Base-by-base conservation (phyloP, 2,888 invertebrate species). In the Mythimna impura region DNA sequence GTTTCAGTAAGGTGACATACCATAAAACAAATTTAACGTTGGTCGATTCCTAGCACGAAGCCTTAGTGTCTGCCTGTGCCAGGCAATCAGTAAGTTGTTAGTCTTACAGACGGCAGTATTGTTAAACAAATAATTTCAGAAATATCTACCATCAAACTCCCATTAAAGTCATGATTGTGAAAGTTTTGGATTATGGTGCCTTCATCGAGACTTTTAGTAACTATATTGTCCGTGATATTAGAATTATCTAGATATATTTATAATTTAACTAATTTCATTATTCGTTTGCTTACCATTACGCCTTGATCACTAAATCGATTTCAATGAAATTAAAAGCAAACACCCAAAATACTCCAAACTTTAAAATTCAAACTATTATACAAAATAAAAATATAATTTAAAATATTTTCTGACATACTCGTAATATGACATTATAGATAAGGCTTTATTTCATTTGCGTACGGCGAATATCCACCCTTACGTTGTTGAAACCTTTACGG, bases 41-140 rank as follows among this genome's bases (percentile, higher is more conserved):
- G 25, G 7, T 36, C 47, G 50, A 17, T 36, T 25, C 25, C n/a
- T 61, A n/a, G 65, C 61, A 76, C 79, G 58, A 62, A 12, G 34
- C 8, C 55, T 36, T 62, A 50, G 79, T 81, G 58, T 43, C 81
- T 58, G n/a, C 1, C 58, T 30, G 79, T 80, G 58, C 68, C 77
- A 76, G 79, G 67, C 57, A 65, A 62, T 57, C 25, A 58, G 8
- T 10, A 2, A 66, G 7, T 60, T 5, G 36, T 64, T 54, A 60
- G 60, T 57, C 25, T 43, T 43, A 0, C 9, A 25, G 8, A 9
- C 14, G 47, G 22, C 22, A 0, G 8, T 57, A 6, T 54, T 40
- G 54, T 2, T 12, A 14, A 6, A 54, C 22, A 10, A 36, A 40
- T 34, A 22, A 14, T 36, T 7, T 4, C 2, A 5, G 9, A 17